Conservation (phyloP, 2,113 vertebrate species). For the Platysteira castanea region DNA sequence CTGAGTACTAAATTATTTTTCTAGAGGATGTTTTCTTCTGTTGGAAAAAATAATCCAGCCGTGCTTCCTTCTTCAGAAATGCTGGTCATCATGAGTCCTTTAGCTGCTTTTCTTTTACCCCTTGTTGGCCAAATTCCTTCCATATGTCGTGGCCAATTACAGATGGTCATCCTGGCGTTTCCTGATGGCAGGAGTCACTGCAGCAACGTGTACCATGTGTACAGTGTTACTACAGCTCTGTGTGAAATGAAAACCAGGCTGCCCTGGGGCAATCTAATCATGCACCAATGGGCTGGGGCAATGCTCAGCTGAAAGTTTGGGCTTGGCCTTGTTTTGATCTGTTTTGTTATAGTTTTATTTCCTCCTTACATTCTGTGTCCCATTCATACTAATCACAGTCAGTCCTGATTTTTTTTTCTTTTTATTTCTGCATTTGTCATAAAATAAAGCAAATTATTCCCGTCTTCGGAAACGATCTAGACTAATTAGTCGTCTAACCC, state of each 20-base stretch:
- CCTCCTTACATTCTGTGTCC: slow-evolving; percentile 76
- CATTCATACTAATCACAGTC: slow-evolving; percentile 82
- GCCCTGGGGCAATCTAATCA: slow-evolving; percentile 56
- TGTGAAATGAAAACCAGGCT: neutral
- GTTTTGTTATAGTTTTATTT: slow-evolving; percentile 78
- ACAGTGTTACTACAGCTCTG: neutral
- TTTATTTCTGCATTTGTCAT: slow-evolving; percentile 87
- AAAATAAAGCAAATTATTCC: slow-evolving; percentile 86
- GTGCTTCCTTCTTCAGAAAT: neutral
- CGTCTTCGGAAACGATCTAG: slow-evolving; percentile 82
- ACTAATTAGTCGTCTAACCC: slow-evolving; percentile 86
- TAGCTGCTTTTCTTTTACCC: slow-evolving; percentile 3
- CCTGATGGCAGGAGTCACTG: slow-evolving; percentile 9
- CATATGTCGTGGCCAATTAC: slow-evolving; percentile 40
- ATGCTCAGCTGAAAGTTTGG: slow-evolving; percentile 71
- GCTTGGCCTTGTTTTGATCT: slow-evolving; percentile 75
- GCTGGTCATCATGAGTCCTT: neutral
- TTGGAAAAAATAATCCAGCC: neutral
- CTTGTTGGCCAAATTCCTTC: slow-evolving; percentile 43
- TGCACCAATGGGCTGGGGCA: slow-evolving; percentile 46
- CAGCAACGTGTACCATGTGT: neutral
- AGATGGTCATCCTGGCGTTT: slow-evolving; percentile 50
- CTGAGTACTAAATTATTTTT: neutral
- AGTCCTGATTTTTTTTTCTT: slow-evolving; percentile 77
- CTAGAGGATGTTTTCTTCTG: neutral